These are phyloP conservation scores for Stomatorhinus walkeri DNA, from an alignment of 2,797 vertebrate species.

Conservation along the genomic window DNA sequence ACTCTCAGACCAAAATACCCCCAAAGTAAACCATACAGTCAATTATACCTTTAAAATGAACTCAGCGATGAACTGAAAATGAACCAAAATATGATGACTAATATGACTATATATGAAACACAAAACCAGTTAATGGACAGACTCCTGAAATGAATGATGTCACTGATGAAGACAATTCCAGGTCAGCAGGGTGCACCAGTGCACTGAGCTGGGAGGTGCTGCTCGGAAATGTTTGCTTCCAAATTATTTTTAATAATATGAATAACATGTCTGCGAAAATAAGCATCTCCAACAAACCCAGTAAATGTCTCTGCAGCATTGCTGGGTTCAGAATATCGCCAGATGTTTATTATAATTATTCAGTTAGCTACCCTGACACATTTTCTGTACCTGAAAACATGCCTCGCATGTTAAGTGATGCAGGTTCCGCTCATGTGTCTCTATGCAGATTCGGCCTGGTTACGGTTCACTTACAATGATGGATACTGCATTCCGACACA, in stretches of 20 bases:
- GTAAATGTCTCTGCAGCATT: background rate
- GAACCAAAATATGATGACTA: background rate
- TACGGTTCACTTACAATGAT: background rate
- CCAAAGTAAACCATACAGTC: background rate
- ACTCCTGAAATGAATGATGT: background rate
- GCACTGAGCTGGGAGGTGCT: background rate
- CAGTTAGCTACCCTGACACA: background rate
- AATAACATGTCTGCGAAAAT: background rate
- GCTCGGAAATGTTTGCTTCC: background rate
- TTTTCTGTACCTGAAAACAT: background rate
- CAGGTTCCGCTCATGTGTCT: background rate
- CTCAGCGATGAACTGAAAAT: background rate
- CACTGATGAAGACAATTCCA: background rate
- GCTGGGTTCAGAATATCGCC: background rate
- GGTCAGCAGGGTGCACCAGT: too few relatives aligned
- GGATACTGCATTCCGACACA: background rate
- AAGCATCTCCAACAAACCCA: background rate
- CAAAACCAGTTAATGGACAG: background rate
- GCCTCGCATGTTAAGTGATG: background rate
- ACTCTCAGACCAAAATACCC: background rate
- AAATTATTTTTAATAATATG: slow-evolving; percentile 1
- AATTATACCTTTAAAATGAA: background rate
- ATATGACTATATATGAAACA: background rate
- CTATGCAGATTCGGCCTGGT: background rate
- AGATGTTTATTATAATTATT: slow-evolving; percentile 6